phyloP scores from a whole-genome alignment of 2,888 invertebrate genomes.

The Cephus rjabovi region DNA sequence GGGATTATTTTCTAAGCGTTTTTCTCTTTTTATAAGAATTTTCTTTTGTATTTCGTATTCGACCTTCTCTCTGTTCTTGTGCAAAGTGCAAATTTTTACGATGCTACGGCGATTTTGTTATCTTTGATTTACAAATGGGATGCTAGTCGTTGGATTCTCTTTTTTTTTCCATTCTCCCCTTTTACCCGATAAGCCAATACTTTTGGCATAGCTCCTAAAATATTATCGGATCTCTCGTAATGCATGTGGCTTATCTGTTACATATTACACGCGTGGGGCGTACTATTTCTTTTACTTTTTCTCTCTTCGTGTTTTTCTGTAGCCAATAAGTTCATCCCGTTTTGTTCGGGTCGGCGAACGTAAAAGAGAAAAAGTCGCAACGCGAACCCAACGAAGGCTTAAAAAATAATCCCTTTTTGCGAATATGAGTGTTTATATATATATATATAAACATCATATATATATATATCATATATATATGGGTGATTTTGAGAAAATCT shows the following conservation, averaged over 20 bases:
- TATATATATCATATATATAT: neutral
- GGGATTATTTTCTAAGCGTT: constrained; percentile 41
- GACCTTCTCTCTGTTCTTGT: neutral
- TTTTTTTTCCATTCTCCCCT: neutral
- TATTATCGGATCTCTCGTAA: neutral
- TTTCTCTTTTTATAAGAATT: neutral
- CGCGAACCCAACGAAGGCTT: constrained; percentile 9
- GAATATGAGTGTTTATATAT: neutral
- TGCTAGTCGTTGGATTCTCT: neutral
- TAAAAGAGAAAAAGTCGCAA: neutral
- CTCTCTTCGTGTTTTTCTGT: neutral
- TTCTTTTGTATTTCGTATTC: constrained; percentile 4
- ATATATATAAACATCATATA: no score
- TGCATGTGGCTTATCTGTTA: neutral
- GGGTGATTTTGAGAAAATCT: no score
- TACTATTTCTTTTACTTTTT: neutral
- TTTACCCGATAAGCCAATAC: neutral
- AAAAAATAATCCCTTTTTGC: constrained; percentile 42
- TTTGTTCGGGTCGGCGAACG: neutral
- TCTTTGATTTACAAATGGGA: neutral
- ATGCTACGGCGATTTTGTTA: neutral
- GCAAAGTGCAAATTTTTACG: neutral
- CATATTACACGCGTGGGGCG: neutral
- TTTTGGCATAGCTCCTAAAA: neutral
- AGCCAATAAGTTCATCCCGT: neutral